Base-by-base conservation (phyloP, 2,797 vertebrate genomes). In the Trachops cirrhosus region DNA sequence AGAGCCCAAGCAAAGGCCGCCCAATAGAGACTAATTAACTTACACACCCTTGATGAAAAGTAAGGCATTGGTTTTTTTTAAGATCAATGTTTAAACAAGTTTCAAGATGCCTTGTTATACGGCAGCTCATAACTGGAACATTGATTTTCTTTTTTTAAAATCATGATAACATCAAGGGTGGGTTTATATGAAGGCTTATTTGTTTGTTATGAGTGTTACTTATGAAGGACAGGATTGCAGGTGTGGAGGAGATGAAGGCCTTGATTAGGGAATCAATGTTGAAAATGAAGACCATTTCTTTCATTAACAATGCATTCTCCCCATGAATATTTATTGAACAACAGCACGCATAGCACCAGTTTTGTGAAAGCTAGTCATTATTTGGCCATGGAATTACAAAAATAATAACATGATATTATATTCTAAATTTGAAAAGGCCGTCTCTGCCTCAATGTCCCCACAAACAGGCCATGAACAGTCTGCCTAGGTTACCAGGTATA, bases 201-300 rank as follows among this genome's bases (percentile, higher is more conserved):
- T 80, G 12, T 78, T 70, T 77, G 21, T 59, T 93, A 15, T 54
- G 44, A 29, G 41, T 46, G 7, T 64, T 86, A 62, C 15, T 41
- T 86, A 74, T 24, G 78, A 92, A 78, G 2, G n/a, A 78, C 29
- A 86, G 2, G 29, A 94, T 83, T 86, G 37, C n/a, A 74, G 41
- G 37, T 85, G 10, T 90, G 1, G 37, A 88, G 29, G 29, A 95
- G 44, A 85, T 44, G 82, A 93, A 94, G 14, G 3, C 16, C 62
- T 94, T 93, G 48, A 85, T 92, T 90, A 73, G 18, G 54, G 22
- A 93, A 96, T 82, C n/a, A 74, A 2, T n/a, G 54, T 74, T 80
- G 44, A 79, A 90, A 92, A 80, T 93, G 1, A 89, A 77, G 34
- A 68, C 1, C 83, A 71, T 62, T 85, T 91, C 12, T 73, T 95